Evolutionary conservation across 1,140 invertebrate species (phyloP).

Genomic region (Papilio polytes): DNA sequence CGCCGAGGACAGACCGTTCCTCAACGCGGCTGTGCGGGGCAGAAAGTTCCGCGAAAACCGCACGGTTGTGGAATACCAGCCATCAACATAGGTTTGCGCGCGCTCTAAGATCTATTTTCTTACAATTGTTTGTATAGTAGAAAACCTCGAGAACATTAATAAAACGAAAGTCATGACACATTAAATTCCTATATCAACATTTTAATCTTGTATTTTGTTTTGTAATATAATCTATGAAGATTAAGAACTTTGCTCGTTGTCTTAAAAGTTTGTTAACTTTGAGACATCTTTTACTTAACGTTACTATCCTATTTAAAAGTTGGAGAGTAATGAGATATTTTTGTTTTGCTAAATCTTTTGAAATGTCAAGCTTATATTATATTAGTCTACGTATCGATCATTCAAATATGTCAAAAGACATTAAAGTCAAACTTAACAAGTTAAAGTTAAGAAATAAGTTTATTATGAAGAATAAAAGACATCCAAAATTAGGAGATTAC

Average conservation of each 20-base stretch:
- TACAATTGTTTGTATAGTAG: too few relatives aligned
- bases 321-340: conserved; percentile 4
- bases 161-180: background rate
- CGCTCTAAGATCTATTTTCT: too few relatives aligned
- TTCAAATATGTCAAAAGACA: background rate
- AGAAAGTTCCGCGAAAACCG: too few relatives aligned
- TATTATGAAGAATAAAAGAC: background rate
- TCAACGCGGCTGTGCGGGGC: too few relatives aligned
- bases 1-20: too few relatives aligned
- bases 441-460: background rate
- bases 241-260: conserved; percentile 32
- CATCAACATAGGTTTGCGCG: too few relatives aligned
- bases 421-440: background rate
- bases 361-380: background rate
- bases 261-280: conserved; percentile 29
- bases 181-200: background rate
- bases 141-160: background rate
- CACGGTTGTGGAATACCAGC: too few relatives aligned
- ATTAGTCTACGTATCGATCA: background rate
- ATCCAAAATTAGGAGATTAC: too few relatives aligned
- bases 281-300: conserved; percentile 30
- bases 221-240: background rate
- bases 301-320: conserved; percentile 29
- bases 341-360: conserved; percentile 13
- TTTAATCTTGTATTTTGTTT: background rate